Base-by-base conservation (phyloP, 2,113 vertebrate genomes). In the Deroptyus accipitrinus region DNA sequence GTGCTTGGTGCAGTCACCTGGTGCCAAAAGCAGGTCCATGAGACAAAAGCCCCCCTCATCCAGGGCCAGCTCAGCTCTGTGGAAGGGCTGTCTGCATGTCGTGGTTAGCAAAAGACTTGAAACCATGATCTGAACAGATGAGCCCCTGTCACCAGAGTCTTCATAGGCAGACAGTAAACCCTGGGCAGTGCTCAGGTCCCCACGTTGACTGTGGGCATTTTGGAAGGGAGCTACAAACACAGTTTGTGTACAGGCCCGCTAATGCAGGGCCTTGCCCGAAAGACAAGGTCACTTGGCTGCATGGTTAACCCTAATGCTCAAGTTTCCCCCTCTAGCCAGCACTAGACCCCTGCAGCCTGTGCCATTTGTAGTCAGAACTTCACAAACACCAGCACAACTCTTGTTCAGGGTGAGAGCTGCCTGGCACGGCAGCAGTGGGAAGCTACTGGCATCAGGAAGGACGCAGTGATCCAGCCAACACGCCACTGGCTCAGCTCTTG, bases 391-490 rank as follows among this genome's bases (percentile, higher is more conserved):
- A 67, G 35, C 18, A 16, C 4, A 1, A 0, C 39, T 33, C 33
- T 35, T 35, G 57, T 59, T 14, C 57, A 59, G 0, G 37, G 11
- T 27, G 9, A 3, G 49, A 31, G 14, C 0, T 10, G 16, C 11
- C 33, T 82, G 70, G 49, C 22, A 2, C 0, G 5, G 69, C 69
- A 92, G 55, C 44, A 41, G 19, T 10, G 35, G 44, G 42, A 80
- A 59, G 46, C 57, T 55, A 54, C 30, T 3, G 4, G 14, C 41
- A 25, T 11, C 2, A 3, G 75, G 41, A 37, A 62, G 46, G 52
- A 24, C 1, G 0, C 91, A 49, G 42, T 3, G 8, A 27, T 46
- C 1, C 0, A 84, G n/a, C 49, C 10, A 2, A 5, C 1, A 0
- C 1, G 7, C 7, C 3, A 2, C 61, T 9, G 18, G 22, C 44